These are phyloP conservation scores for Nebria brevicollis DNA, from an alignment of 2,888 invertebrate genomes.

Conservation along the genomic window DNA sequence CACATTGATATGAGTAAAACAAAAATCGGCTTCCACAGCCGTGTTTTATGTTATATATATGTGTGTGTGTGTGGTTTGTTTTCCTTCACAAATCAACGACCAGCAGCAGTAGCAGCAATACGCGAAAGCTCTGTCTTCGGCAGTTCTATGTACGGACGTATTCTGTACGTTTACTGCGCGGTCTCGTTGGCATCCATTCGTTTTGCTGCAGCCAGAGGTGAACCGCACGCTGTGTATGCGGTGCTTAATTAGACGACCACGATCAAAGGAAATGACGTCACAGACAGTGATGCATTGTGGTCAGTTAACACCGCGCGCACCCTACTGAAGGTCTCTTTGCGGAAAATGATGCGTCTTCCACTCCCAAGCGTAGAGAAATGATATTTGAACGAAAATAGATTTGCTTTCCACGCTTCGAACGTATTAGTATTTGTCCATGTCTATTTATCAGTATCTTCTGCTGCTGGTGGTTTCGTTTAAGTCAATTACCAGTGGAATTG, in stretches of 20 bases:
- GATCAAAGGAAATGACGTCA: slow-evolving; percentile 40
- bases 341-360: no score
- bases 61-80: neutral
- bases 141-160: neutral
- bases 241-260: slow-evolving; percentile 27
- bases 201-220: slow-evolving; percentile 16
- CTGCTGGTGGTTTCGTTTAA: no score
- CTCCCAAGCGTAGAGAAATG: no score
- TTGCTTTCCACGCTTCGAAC: no score
- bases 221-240: slow-evolving; percentile 22
- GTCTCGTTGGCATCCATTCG: neutral
- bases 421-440: no score
- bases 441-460: no score
- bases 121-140: neutral
- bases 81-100: neutral
- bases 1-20: neutral
- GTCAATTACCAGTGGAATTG: no score
- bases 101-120: neutral
- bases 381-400: no score
- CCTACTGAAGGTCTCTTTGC: neutral
- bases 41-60: no score
- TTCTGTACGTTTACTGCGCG: neutral
- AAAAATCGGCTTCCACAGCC: neutral
- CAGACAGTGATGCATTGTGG: slow-evolving; percentile 28
- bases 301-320: slow-evolving; percentile 12